Evolutionary conservation across 2,888 invertebrate genomes (phyloP).

Genomic region (Eupithecia subumbrata): DNA sequence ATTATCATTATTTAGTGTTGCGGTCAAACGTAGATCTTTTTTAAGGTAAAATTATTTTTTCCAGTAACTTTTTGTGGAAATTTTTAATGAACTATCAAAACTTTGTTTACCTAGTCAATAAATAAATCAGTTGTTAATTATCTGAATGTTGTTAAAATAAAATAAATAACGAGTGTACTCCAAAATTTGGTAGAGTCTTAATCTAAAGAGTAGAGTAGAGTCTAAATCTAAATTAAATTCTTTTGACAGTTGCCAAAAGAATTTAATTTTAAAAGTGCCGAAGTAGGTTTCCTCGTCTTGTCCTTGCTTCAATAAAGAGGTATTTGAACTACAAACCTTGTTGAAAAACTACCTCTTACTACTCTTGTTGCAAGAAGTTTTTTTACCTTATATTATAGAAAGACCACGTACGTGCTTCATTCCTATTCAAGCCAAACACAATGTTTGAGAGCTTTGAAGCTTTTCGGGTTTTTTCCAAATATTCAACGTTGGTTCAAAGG

Average conservation of each 20-base stretch:
- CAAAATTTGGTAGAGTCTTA: not conserved
- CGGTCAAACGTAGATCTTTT: not conserved
- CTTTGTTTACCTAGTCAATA: not conserved
- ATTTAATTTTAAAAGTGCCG: not conserved
- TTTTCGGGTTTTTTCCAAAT: conserved; percentile 22
- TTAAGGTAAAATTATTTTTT: too few relatives aligned
- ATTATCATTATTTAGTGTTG: not conserved
- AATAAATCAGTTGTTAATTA: not conserved
- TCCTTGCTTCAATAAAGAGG: not conserved
- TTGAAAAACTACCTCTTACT: not conserved
- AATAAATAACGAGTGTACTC: not conserved
- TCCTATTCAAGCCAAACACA: conserved; percentile 6
- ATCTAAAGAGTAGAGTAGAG: too few relatives aligned
- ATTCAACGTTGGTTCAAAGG: conserved; percentile 29
- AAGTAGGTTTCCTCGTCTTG: not conserved
- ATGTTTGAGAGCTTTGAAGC: conserved; percentile 8
- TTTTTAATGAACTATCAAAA: too few relatives aligned
- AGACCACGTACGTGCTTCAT: not conserved
- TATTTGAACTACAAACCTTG: not conserved
- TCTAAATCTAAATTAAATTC: too few relatives aligned
- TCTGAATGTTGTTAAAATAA: too few relatives aligned
- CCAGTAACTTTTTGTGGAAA: too few relatives aligned
- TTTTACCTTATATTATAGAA: not conserved
- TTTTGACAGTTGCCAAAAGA: not conserved
- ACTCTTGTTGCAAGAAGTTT: not conserved